Conservation (phyloP, 2,113 vertebrate genomes). For the Nerophis lumbriciformis region DNA sequence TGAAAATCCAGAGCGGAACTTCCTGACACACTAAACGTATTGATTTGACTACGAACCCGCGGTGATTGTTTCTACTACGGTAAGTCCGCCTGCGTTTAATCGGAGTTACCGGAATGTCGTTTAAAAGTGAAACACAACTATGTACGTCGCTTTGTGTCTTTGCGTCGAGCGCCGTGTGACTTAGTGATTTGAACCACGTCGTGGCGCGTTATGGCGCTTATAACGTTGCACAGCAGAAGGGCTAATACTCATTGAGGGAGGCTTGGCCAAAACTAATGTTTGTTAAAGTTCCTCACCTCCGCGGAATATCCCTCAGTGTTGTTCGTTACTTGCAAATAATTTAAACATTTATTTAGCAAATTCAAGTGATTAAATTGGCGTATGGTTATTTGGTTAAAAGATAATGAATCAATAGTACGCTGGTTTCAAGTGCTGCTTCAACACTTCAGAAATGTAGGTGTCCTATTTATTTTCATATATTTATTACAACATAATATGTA, state of each 20-base stretch:
- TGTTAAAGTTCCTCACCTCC: not conserved
- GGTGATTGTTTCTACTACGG: not conserved
- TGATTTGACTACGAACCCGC: not conserved
- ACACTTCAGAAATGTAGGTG: no score
- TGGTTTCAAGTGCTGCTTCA: no score
- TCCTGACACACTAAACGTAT: not conserved
- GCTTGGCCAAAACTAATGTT: not conserved
- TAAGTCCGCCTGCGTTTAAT: not conserved
- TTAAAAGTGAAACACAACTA: not conserved
- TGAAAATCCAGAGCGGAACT: conserved; percentile 3
- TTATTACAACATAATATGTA: no score
- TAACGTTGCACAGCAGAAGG: not conserved
- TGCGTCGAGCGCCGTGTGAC: not conserved
- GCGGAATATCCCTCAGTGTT: not conserved
- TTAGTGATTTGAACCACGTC: not conserved
- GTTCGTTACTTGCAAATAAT: no score
- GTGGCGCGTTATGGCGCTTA: no score
- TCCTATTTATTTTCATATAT: no score
- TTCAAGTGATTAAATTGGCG: no score
- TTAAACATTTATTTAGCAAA: no score
- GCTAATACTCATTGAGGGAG: not conserved
- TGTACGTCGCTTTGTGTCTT: not conserved
- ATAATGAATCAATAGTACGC: no score
- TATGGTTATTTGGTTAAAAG: no score
- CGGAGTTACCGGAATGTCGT: not conserved